Percentiles rank a stretch among this genome's conserved stretches.
phyloP scores from a whole-genome alignment of 2,888 invertebrate genomes.

The Gandaritis pyraliata region DNA sequence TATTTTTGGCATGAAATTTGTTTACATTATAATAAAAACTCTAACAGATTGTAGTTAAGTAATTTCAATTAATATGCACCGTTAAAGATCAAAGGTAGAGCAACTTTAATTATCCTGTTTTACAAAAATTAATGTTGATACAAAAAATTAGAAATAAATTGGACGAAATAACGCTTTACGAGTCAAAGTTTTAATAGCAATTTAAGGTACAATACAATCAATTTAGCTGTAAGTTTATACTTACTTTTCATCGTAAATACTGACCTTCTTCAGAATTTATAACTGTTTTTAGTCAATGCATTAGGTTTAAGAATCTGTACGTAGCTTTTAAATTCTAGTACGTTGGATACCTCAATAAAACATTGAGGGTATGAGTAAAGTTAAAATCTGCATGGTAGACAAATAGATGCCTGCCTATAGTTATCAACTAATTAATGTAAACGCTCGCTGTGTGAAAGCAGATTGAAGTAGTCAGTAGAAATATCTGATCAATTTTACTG shows the following conservation, averaged over 20 bases:
- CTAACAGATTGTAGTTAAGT: conserved; percentile 40
- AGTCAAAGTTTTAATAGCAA: conserved; percentile 6
- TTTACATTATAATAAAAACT: neutral
- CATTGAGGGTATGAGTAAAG: too few species aligned
- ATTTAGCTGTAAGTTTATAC: too few species aligned
- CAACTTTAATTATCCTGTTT: conserved; percentile 52
- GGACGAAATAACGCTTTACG: conserved; percentile 25
- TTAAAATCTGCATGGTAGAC: too few species aligned
- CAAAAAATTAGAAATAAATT: conserved; percentile 37
- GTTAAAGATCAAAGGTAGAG: conserved; percentile 59
- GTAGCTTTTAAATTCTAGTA: too few species aligned
- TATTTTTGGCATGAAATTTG: neutral
- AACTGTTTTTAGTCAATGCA: too few species aligned
- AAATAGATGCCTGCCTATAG: too few species aligned
- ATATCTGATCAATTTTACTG: conserved; percentile 58
- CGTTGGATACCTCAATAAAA: too few species aligned
- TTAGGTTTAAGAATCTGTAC: too few species aligned
- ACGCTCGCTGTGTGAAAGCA: conserved; percentile 21
- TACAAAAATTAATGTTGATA: conserved; percentile 45
- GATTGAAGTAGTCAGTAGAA: conserved; percentile 50
- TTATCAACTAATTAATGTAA: too few species aligned
- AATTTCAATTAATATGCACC: conserved; percentile 56
- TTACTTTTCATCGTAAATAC: too few species aligned
- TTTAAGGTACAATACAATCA: too few species aligned
- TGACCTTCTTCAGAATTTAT: too few species aligned